Evolutionary conservation across 2,888 invertebrate genomes (phyloP), one percentile per base, ranked within the genome.

Genomic region (Torymus auratus): DNA sequence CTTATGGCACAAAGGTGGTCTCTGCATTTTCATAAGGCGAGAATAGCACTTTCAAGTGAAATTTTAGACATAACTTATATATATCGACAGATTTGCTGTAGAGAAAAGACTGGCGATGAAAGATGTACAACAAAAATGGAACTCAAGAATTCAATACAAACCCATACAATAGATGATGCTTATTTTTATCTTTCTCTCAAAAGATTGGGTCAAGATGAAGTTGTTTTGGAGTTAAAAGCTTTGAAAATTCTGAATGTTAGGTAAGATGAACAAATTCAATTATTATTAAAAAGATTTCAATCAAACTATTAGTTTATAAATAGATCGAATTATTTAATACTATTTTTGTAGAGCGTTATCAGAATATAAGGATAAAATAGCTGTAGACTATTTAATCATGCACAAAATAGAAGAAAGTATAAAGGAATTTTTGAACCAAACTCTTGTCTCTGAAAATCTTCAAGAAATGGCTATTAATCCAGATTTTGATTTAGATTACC

Each of bases 381-480:
- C 53, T 52, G 41, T 67, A 20, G 65, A 65, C 52, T 52, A 20
- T 23, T 53, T 67, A 20, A 53, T 67, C 14, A 20, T 4, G 13
- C 23, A 20, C 5, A 14, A 11, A 10, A 20, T 67, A 14, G 67
- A 67, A 23, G 20, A 67, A 14, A 52, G 10, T 20, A 23, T 67
- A 14, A 67, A 20, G 15, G 20, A 52, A 20, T 67, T 41, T 55
- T 52, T 67, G 14, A 15, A 15, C 17, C 7, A 55, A 68, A 50
- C 50, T 20, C 20, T 68, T 2, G 20, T 7, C 20, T 15, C 52
- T 3, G 14, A 52, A 17, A 52, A 15, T 12, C 67, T 67, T 7
- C n/a, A 67, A 10, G 17, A 67, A 15, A 52, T 67, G 52, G 67
- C 67, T 1, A 67, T 67, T n/a, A 20, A 53, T 52, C 67, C 52